Evolutionary conservation across 2,797 vertebrate genomes (phyloP), one percentile per base, ranked within the genome.

Genomic region (Morelia viridis): DNA sequence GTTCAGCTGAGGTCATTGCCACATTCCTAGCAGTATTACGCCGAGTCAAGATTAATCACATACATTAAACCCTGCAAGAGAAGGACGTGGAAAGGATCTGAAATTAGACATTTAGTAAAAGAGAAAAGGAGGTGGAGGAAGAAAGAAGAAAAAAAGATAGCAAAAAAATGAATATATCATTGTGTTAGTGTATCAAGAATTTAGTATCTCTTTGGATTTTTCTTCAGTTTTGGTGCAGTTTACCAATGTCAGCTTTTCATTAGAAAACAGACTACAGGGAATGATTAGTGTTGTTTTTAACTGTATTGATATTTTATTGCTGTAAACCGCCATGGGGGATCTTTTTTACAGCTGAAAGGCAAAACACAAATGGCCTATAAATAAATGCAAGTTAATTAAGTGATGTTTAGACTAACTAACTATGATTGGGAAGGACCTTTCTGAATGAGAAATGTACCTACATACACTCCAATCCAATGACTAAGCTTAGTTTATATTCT

Each of bases 41-140:
- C 95, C 93, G 5, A 97, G 97, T 97, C 96, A 97, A 97, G 97
- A 98, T 98, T 97, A 98, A 98, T 98, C 97, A 98, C 85, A n/a
- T 96, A 97, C 96, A 96, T 97, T 98, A 97, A 97, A 97, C 96
- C 94, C 96, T 96, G 95, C 94, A 97, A 97, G 94, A 93, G 94
- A 96, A 97, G 94, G 97, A 97, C 91, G 94, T 97, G 97, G 97
- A 97, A 97, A 7, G 83, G 96, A 96, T 97, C 96, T 97, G 96
- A 97, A 97, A 97, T 97, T 96, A 97, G 96, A 96, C 96, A 94
- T 97, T 97, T 97, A 95, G 93, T 96, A 94, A 97, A 97, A 96
- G 95, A 68, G 35, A 68, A 56, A 28, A 8, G 31, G 19, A 9
- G 71, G 94, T 94, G 96, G 93, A 96, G 87, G 46, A 28, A 64